Percentiles rank a stretch among this genome's conserved stretches.
These are phyloP conservation scores for Sander vitreus DNA, from an alignment of 2,113 vertebrate species.

Conservation along the genomic window DNA sequence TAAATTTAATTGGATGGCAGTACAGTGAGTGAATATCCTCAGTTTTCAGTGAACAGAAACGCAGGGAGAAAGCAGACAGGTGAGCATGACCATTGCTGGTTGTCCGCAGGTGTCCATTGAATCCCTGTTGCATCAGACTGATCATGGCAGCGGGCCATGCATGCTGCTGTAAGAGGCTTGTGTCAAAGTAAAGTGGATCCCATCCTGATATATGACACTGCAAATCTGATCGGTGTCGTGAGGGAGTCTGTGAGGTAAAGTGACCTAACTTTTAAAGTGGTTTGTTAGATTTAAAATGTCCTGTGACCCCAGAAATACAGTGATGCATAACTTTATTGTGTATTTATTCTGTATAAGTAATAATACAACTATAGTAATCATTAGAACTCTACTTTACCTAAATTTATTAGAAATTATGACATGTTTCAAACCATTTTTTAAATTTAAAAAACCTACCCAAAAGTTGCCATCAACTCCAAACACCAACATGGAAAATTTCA, in stretches of 20 bases:
- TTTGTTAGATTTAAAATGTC: background rate
- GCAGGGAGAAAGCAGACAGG: slow-evolving; percentile 1
- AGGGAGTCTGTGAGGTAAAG: slow-evolving; percentile 1
- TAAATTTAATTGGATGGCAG: background rate
- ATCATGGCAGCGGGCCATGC: slow-evolving; percentile 24
- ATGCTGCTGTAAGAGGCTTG: slow-evolving; percentile 70
- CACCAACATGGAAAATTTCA: slow-evolving; percentile 40
- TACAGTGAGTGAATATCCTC: background rate
- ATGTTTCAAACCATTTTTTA: background rate
- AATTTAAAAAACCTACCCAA: background rate
- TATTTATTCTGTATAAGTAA: background rate
- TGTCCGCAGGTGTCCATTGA: slow-evolving; percentile 45
- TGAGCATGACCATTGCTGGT: slow-evolving; percentile 22
- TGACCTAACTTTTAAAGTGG: background rate
- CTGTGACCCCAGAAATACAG: background rate
- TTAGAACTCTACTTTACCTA: background rate
- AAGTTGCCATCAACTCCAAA: slow-evolving; percentile 13
- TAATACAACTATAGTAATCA: background rate
- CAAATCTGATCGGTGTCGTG: slow-evolving; percentile 43
- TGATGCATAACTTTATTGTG: background rate
- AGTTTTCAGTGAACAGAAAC: background rate
- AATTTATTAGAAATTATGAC: background rate
- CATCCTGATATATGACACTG: slow-evolving; percentile 58
- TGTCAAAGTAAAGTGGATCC: slow-evolving; percentile 56
- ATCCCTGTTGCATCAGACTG: slow-evolving; percentile 62